These are phyloP conservation scores for Girardinus metallicus DNA, from an alignment of 2,797 vertebrate genomes.

Conservation along the genomic window DNA sequence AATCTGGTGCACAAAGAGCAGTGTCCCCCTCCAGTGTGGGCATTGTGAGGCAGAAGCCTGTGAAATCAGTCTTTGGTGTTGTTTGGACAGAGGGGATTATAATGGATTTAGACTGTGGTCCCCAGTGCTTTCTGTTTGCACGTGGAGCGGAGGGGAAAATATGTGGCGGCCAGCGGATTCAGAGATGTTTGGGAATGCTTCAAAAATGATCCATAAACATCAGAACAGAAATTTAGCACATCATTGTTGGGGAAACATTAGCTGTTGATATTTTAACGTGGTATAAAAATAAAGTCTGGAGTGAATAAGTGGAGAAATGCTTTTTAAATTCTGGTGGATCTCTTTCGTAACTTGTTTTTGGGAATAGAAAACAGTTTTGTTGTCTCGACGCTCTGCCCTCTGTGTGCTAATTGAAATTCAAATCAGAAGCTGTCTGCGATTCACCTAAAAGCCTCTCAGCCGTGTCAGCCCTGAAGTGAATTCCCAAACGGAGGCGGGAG, in stretches of 20 bases:
- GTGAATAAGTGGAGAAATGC: neutral
- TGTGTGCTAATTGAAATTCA: constrained; percentile 57
- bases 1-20: constrained; percentile 54
- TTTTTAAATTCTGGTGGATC: neutral
- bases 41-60: constrained; percentile 73
- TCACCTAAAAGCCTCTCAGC: constrained; percentile 41
- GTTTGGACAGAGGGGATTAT: constrained; percentile 76
- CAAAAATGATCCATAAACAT: constrained; percentile 3
- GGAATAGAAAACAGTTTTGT: constrained; percentile 23
- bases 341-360: constrained; percentile 6
- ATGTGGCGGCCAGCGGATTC: constrained; percentile 31
- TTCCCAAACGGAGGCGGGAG: constrained; percentile 18
- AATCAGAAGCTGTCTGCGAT: constrained; percentile 57
- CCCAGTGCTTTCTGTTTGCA: constrained; percentile 54
- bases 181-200: constrained; percentile 23
- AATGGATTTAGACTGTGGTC: constrained; percentile 52
- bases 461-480: constrained; percentile 27
- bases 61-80: constrained; percentile 74
- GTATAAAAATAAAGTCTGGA: neutral
- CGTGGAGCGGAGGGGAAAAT: constrained; percentile 45
- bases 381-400: constrained; percentile 49
- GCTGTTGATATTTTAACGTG: neutral
- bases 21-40: constrained; percentile 51
- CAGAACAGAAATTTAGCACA: neutral
- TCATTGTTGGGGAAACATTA: neutral